Evolutionary conservation across 2,888 invertebrate genomes (phyloP), one percentile per base, ranked within the genome.

Genomic region (Xestia xanthographa): DNA sequence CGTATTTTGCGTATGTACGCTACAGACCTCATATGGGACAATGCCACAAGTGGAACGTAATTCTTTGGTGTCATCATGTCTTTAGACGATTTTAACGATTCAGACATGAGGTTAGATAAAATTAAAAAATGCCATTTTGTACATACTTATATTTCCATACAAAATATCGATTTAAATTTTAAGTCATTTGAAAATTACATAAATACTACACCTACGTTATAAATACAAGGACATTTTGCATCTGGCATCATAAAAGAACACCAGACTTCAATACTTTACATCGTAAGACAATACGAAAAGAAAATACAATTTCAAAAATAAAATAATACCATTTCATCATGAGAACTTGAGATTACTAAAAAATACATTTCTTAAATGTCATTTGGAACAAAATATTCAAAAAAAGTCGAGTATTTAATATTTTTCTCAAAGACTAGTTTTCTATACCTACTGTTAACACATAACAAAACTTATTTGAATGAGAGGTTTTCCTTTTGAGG

Each of bases 141-240:
- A 87, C 77, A 82, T 86, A 80, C 86, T 90, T 94, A 91, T 93
- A 92, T 91, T 93, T 90, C 91, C 88, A 91, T 94, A 93, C 90
- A 94, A 94, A 94, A 94, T 93, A 93, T 92, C 72, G 86, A 87
- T 88, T 90, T 83, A 48, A 82, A 67, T 72, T 77, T 88, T 84
- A 92, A 90, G 86, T 90, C 89, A 91, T 90, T 90, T 87, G 85
- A 89, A 87, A 87, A 87, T 89, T 90, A 90, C 88, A 91, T 89
- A 88, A 90, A 90, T 88, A 86, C 79, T 88, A 84, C 88, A 88
- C 65, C 84, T 89, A 88, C 71, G 66, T 86, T 89, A 88, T 87
- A 87, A 90, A 89, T 89, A 90, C 84, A 87, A 80, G 80, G 85
- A 87, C 86, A 88, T 77, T 76, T 80, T 60, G 65, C 81, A 90